A percentile compares a stretch with the other conserved stretches of the same genome.
phyloP scores from a whole-genome alignment of 2,888 invertebrate species.

The Abrostola tripartita region DNA sequence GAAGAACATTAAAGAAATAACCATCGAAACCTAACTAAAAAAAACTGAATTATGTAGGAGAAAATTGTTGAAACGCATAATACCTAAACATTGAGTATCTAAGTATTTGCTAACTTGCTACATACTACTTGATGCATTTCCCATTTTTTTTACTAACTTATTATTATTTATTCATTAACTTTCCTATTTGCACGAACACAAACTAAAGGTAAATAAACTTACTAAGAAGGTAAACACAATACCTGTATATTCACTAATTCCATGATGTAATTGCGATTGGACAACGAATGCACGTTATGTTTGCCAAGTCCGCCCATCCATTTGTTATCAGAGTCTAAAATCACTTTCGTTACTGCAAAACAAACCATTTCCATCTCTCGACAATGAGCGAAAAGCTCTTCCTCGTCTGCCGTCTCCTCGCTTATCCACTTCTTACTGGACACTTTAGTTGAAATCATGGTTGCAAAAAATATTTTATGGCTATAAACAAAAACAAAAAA shows the following conservation, averaged over 20 bases:
- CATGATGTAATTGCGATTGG: conserved; percentile 83
- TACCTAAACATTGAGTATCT: no score
- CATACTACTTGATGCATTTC: no score
- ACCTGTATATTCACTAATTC: conserved; percentile 87
- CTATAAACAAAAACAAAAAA: conserved; percentile 55
- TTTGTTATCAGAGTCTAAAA: conserved; percentile 83
- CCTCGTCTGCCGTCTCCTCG: conserved; percentile 84
- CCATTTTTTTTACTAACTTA: no score
- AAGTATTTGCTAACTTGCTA: no score
- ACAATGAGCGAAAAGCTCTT: conserved; percentile 84
- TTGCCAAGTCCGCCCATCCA: conserved; percentile 77
- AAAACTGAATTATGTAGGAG: no score
- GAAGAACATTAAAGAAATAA: background rate
- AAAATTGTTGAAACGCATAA: no score
- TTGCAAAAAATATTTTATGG: conserved; percentile 50
- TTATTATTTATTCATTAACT: no score
- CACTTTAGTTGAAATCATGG: conserved; percentile 72
- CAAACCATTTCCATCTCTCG: conserved; percentile 84
- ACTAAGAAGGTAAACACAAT: conserved; percentile 5
- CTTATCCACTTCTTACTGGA: conserved; percentile 87
- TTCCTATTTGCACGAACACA: background rate
- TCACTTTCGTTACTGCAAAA: conserved; percentile 81
- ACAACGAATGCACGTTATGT: conserved; percentile 69
- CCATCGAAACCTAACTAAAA: background rate
- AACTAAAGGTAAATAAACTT: background rate